Conservation (phyloP, 1,140 invertebrate species). For the Meloidogyne floridensis region DNA sequence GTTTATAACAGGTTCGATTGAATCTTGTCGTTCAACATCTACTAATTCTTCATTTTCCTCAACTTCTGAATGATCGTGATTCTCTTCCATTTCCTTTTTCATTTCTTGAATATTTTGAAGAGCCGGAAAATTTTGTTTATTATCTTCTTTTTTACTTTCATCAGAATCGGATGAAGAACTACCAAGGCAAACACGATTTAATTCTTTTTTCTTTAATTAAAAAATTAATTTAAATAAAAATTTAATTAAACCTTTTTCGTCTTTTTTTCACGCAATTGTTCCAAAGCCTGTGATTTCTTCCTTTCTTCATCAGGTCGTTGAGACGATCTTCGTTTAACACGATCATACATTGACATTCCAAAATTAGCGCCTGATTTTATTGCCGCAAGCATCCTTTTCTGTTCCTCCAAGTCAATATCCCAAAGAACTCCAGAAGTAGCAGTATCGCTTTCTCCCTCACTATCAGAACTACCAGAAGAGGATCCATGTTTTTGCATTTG, state of each 20-base stretch:
- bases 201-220: slow-evolving; percentile 23
- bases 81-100: neutral
- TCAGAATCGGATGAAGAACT: slow-evolving; percentile 29
- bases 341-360: slow-evolving; percentile 42
- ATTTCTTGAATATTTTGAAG: neutral
- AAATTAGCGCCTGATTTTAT: slow-evolving; percentile 36
- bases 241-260: slow-evolving; percentile 33
- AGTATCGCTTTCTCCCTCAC: slow-evolving; percentile 7
- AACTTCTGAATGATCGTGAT: neutral
- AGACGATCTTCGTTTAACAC: slow-evolving; percentile 42
- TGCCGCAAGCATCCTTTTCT: slow-evolving; percentile 23
- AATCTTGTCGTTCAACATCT: neutral
- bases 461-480: slow-evolving; percentile 22
- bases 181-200: slow-evolving; percentile 20
- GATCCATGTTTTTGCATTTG: slow-evolving; percentile 5
- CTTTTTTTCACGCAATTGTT: slow-evolving; percentile 39
- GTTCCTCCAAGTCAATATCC: slow-evolving; percentile 38
- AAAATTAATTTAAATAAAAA: slow-evolving; percentile 7
- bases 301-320: slow-evolving; percentile 28
- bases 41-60: neutral
- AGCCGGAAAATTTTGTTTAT: neutral
- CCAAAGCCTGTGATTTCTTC: slow-evolving; percentile 36
- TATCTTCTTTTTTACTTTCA: neutral
- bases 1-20: too few relatives aligned
- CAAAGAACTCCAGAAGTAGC: neutral